Conservation (phyloP, 2,797 vertebrate genomes). For the Salmo trutta region DNA sequence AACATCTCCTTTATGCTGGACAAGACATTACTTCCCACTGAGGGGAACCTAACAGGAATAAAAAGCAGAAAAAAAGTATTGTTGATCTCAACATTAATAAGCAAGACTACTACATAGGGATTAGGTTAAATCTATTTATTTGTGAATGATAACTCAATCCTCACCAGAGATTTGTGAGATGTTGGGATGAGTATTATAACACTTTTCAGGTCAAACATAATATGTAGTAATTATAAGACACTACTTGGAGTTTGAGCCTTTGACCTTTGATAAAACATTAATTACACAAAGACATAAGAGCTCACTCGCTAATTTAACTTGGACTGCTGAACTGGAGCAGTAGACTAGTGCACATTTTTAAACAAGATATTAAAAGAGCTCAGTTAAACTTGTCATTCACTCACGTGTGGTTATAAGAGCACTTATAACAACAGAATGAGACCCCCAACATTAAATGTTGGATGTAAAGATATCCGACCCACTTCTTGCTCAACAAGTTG, state of each 20-base stretch:
- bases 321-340: no score
- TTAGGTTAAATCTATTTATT: neutral
- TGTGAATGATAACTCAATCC: neutral
- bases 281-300: neutral
- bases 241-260: neutral
- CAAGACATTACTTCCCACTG: neutral
- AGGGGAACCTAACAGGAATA: neutral
- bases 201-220: neutral
- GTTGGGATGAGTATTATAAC: neutral
- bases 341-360: neutral
- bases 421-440: slow-evolving; percentile 25
- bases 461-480: slow-evolving; percentile 41
- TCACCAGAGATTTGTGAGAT: neutral
- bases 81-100: neutral
- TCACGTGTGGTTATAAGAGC: neutral
- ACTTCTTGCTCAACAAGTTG: slow-evolving; percentile 33
- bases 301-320: neutral
- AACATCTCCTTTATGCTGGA: neutral
- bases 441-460: slow-evolving; percentile 41
- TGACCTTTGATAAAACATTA: neutral
- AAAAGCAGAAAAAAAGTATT: neutral
- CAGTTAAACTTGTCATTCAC: neutral
- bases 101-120: neutral
- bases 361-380: neutral
- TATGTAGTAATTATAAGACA: neutral